phyloP scores from a whole-genome alignment of 2,113 vertebrate species.

The Malurus elegans region DNA sequence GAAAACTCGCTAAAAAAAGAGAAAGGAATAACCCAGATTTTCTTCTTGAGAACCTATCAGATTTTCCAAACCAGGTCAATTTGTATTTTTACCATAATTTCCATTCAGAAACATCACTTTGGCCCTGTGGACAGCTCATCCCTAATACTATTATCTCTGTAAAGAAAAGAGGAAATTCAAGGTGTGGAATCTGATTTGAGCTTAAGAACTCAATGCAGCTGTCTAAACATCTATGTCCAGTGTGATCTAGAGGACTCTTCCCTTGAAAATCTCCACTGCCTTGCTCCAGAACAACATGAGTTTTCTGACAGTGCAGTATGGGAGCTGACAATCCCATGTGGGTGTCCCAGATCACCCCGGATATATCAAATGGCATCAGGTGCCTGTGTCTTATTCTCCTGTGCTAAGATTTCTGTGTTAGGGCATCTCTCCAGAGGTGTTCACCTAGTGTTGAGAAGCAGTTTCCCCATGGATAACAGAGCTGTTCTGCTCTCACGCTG shows the following conservation, averaged over 20 bases:
- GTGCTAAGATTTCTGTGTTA: background rate
- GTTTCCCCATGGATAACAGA: background rate
- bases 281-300: background rate
- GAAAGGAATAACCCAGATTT: background rate
- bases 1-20: background rate
- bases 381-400: background rate
- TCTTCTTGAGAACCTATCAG: background rate
- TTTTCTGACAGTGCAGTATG: background rate
- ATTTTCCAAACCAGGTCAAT: background rate
- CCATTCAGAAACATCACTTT: background rate
- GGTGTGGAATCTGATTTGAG: background rate
- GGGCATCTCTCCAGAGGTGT: background rate
- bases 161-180: background rate
- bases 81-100: background rate
- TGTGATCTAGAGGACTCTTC: background rate
- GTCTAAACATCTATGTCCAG: background rate
- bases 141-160: background rate
- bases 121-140: background rate
- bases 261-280: background rate
- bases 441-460: background rate
- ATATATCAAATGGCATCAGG: background rate
- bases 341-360: background rate
- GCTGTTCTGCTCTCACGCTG: background rate
- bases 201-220: background rate
- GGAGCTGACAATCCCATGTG: fast-evolving